Base-by-base conservation (phyloP, 2,113 vertebrate species). In the Nothocercus nigrocapillus region DNA sequence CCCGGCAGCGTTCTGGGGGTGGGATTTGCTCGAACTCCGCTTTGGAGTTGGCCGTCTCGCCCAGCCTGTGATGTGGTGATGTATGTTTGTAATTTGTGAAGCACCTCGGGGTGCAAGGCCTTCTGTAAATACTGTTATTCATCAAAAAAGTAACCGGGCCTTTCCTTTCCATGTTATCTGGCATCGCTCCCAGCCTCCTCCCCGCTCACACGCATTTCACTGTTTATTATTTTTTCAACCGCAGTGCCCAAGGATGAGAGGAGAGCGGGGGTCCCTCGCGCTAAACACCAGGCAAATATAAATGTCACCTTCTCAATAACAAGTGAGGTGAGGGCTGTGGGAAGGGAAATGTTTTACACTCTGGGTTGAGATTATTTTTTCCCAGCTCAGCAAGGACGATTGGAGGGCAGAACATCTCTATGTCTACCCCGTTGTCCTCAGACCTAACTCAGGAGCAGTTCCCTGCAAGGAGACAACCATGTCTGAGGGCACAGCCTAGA, bases 21-120 rank as follows among this genome's bases (percentile, higher is more conserved):
- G 89, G 82, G 88, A 88, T 95, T 93, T 95, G 94, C 79, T 76
- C 89, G 78, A n/a, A 54, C 2, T 11, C 62, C 51, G 34, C 75
- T 74, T 63, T 88, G 68, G 83, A 85, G 79, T 42, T 56, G 63
- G 56, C 67, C 32, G 45, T 36, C 88, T 62, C 13, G 56, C 63
- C 49, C 7, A 0, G 13, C 36, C 73, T 91, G 40, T 75, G 79
- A 85, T 66, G 87, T 74, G 72, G 66, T 9, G 1, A 75, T 89
- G 54, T 15, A 14, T 94, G 85, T 91, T 97, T 94, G 44, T 54
- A 15, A 82, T 95, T 80, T 96, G 68, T 30, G 82, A 67, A 94
- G 88, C 88, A 95, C 91, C 90, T 93, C 61, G 5, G 72, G 89
- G 85, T 93, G 93, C 95, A 94, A 91, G 76, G 76, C 82, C 64